These are phyloP conservation scores for Drosophila demipolita DNA, from an alignment of 2,888 invertebrate genomes.

Conservation along the genomic window DNA sequence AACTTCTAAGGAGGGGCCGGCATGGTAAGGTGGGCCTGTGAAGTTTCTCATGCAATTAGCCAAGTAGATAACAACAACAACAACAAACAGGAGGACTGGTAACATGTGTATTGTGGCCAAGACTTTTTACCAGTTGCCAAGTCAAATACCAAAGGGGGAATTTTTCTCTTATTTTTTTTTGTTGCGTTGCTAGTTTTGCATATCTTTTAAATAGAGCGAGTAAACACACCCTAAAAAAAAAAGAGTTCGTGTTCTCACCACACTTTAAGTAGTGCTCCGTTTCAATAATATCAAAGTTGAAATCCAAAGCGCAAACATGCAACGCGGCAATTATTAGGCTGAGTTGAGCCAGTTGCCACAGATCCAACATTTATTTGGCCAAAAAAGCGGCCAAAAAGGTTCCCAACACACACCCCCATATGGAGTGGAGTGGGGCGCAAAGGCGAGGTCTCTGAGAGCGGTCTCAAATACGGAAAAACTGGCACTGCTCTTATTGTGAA, in stretches of 20 bases:
- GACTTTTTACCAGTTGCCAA: neutral
- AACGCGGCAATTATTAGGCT: slow-evolving; percentile 70
- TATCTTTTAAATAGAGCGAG: slow-evolving; percentile 48
- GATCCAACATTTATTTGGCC: slow-evolving; percentile 38
- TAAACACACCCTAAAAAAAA: slow-evolving; percentile 44
- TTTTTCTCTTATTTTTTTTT: slow-evolving; percentile 3
- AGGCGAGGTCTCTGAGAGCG: neutral
- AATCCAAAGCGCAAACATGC: slow-evolving; percentile 65
- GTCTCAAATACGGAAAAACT: no score
- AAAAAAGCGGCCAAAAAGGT: slow-evolving; percentile 56
- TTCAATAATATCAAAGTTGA: slow-evolving; percentile 72
- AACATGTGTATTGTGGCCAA: slow-evolving; percentile 54
- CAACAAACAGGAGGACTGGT: slow-evolving; percentile 39
- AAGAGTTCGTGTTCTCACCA: slow-evolving; percentile 64
- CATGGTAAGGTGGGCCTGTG: slow-evolving; percentile 46
- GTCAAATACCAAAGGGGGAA: slow-evolving; percentile 59
- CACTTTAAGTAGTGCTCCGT: slow-evolving; percentile 24
- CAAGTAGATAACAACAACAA: slow-evolving; percentile 35
- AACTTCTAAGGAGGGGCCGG: slow-evolving; percentile 49
- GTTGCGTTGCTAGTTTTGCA: slow-evolving; percentile 56
- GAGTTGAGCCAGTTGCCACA: slow-evolving; percentile 27
- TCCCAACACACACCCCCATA: slow-evolving; percentile 37
- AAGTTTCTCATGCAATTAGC: slow-evolving; percentile 72
- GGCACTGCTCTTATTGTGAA: slow-evolving; percentile 9
- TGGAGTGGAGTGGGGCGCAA: neutral